Evolutionary conservation across 1,140 invertebrate genomes (phyloP), one percentile per base, ranked within the genome.

Genomic region (Pogonognathellus flavescens): DNA sequence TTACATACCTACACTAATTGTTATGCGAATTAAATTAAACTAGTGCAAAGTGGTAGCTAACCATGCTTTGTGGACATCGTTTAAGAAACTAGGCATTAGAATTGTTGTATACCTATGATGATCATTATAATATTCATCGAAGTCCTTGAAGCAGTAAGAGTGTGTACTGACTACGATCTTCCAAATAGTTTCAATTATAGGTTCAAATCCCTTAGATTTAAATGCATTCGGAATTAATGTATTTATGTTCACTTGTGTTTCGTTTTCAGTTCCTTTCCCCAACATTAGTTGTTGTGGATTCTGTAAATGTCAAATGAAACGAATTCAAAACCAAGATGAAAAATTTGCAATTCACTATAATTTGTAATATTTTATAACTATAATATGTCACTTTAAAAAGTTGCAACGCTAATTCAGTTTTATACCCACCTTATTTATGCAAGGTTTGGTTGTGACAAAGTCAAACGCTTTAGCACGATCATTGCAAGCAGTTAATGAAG

Each of bases 101-200:
- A 22, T 53, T 0, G 80, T 57, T 4, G 55, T 55, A 16, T 76
- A 57, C 20, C 59, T 70, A 49, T 31, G 25, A 13, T 31, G 41
- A 18, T 50, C 22, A 25, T 57, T 52, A n/a, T 76, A 57, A 57
- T 80, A 41, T 10, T 49, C 50, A 18, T 53, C 14, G 2, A 84
- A 59, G 11, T 84, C 55, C 13, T 1, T 0, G 1, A 76, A 53
- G 41, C 83, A 84, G 66, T 76, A 84, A 41, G 55, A 25, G 20
- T 76, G 31, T 3, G 83, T 50, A 31, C 72, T 50, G 50, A 84
- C 53, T 0, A 72, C 52, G 20, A 80, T 22, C 41, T 84, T 84
- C 83, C 83, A 84, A 10, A 84, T n/a, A 9, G 83, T 18, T 60
- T 84, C 83, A 70, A 84, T 49, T 10, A 84, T 41, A 0, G 83